phyloP scores from a whole-genome alignment of 2,113 vertebrate genomes.

The Monarcha castaneiventris region DNA sequence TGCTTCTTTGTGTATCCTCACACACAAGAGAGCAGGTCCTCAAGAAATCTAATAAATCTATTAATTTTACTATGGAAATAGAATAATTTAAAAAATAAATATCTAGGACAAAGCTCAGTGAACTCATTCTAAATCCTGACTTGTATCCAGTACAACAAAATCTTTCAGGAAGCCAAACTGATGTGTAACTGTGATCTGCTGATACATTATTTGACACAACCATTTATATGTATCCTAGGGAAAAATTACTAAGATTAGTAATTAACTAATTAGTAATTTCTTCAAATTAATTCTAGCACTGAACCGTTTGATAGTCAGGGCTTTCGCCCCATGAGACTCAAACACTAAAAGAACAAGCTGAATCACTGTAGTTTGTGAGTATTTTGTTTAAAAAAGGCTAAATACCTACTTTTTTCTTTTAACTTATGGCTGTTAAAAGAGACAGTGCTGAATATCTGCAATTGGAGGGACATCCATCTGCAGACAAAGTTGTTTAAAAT shows the following conservation, averaged over 20 bases:
- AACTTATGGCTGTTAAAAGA: neutral
- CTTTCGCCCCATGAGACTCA: neutral
- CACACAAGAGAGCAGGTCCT: neutral
- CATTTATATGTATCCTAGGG: neutral
- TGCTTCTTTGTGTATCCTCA: neutral
- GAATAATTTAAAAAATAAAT: neutral
- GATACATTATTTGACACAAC: neutral
- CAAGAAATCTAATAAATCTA: neutral
- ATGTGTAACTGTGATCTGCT: neutral
- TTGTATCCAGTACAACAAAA: neutral
- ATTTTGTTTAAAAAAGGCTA: neutral
- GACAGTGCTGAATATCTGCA: neutral
- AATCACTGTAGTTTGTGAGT: neutral
- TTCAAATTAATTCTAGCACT: neutral
- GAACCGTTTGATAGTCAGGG: neutral
- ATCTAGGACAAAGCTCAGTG: neutral
- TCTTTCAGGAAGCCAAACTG: neutral
- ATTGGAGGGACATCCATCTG: rapidly evolving
- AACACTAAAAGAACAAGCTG: neutral
- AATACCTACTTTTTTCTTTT: neutral
- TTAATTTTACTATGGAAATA: neutral
- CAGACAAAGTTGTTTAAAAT: neutral
- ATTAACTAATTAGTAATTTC: neutral
- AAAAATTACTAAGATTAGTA: neutral
- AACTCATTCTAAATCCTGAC: neutral